phyloP scores from a whole-genome alignment of 1,140 invertebrate species.

The Saccostrea cuccullata region DNA sequence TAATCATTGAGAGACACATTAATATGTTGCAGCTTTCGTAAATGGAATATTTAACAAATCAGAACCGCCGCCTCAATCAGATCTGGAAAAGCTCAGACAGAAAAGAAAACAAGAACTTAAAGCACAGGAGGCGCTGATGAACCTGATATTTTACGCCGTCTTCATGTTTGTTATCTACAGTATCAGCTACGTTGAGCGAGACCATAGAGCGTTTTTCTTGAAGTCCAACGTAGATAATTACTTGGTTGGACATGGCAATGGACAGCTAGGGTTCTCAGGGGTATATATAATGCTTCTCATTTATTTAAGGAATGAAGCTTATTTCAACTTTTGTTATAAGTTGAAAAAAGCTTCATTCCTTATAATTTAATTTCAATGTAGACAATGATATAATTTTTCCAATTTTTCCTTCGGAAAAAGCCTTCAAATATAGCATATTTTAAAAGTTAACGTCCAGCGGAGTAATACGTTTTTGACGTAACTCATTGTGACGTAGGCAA shows the following conservation, averaged over 20 bases:
- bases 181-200: conserved; percentile 58
- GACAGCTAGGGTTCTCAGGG: conserved; percentile 49
- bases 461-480: too few relatives aligned
- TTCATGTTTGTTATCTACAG: conserved; percentile 57
- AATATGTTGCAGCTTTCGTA: conserved; percentile 44
- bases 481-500: too few relatives aligned
- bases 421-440: too few relatives aligned
- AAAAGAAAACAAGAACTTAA: conserved; percentile 45
- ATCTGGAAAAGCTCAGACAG: conserved; percentile 48
- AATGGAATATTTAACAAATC: conserved; percentile 49
- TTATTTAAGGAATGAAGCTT: too few relatives aligned
- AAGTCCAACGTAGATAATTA: conserved; percentile 54
- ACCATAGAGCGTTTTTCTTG: conserved; percentile 51
- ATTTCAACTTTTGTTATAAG: too few relatives aligned
- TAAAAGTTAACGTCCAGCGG: too few relatives aligned
- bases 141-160: conserved; percentile 57
- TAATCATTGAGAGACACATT: too few relatives aligned
- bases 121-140: conserved; percentile 52
- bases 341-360: too few relatives aligned
- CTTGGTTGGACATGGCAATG: conserved; percentile 32
- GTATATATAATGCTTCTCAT: conserved; percentile 10
- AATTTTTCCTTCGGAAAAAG: too few relatives aligned
- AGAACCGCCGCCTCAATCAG: conserved; percentile 46
- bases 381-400: too few relatives aligned
- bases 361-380: too few relatives aligned